These are phyloP conservation scores for Acrocephalus kingi DNA, from an alignment of 2,113 vertebrate genomes.

Conservation along the genomic window DNA sequence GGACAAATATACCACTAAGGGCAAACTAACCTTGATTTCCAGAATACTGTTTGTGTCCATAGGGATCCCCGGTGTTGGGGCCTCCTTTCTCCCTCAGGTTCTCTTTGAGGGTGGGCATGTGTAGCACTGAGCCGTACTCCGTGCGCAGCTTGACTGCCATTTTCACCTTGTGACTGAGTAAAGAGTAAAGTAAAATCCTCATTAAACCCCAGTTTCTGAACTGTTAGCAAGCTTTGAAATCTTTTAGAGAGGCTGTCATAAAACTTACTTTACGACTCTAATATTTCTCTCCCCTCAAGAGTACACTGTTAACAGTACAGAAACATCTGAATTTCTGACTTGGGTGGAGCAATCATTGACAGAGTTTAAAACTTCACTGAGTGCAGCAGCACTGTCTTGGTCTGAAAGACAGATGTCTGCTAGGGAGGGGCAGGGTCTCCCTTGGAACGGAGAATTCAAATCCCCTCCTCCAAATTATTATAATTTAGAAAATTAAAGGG, in stretches of 20 bases:
- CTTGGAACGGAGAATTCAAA: too few species aligned
- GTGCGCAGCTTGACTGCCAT: constrained; percentile 89
- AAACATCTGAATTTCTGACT: background rate
- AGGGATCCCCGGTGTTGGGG: constrained; percentile 71
- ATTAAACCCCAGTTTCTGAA: background rate
- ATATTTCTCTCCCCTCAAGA: background rate
- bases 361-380: background rate
- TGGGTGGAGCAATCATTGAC: background rate
- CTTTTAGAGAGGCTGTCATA: background rate
- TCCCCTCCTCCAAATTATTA: too few species aligned
- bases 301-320: background rate
- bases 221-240: background rate
- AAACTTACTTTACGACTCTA: background rate
- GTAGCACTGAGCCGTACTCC: constrained; percentile 88
- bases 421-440: too few species aligned
- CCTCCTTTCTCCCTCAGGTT: constrained; percentile 80
- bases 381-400: background rate
- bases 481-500: too few species aligned
- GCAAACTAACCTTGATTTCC: constrained; percentile 79
- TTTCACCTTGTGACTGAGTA: constrained; percentile 88
- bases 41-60: constrained; percentile 79
- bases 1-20: background rate
- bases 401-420: too few species aligned
- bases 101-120: constrained; percentile 94
- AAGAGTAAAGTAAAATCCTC: background rate